Evolutionary conservation across 2,113 vertebrate species (phyloP).

Genomic region (Eudyptes chrysolophus): DNA sequence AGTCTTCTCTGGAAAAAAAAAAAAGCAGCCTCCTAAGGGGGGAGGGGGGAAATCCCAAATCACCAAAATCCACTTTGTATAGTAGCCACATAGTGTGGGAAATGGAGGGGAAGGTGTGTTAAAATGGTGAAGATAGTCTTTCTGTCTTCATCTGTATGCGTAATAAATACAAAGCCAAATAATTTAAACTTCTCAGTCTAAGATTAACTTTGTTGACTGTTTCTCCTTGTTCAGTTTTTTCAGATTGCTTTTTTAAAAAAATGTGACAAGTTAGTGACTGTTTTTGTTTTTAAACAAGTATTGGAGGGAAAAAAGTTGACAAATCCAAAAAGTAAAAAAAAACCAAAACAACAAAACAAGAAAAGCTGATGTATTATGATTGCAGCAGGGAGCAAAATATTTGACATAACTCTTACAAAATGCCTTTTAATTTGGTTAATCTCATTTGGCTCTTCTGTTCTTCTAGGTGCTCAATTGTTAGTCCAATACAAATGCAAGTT

Average conservation of each 20-base stretch:
- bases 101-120: not conserved
- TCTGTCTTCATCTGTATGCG: not conserved
- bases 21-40: too few species aligned
- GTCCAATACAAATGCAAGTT: not conserved
- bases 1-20: not conserved
- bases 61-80: not conserved
- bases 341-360: not conserved
- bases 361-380: not conserved
- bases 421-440: not conserved
- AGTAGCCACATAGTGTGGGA: not conserved
- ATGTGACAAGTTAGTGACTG: not conserved
- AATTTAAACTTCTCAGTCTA: not conserved
- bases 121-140: not conserved
- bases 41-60: accelerated
- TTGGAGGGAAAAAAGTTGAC: not conserved
- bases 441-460: not conserved
- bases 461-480: not conserved
- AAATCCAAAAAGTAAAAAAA: not conserved
- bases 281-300: not conserved
- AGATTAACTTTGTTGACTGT: not conserved
- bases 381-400: not conserved
- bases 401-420: not conserved
- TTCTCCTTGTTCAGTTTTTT: not conserved
- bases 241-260: not conserved
- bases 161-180: not conserved